A percentile compares a stretch with the other conserved stretches of the same genome.
Conservation (phyloP, 2,113 vertebrate genomes). For the Rattus rattus region DNA sequence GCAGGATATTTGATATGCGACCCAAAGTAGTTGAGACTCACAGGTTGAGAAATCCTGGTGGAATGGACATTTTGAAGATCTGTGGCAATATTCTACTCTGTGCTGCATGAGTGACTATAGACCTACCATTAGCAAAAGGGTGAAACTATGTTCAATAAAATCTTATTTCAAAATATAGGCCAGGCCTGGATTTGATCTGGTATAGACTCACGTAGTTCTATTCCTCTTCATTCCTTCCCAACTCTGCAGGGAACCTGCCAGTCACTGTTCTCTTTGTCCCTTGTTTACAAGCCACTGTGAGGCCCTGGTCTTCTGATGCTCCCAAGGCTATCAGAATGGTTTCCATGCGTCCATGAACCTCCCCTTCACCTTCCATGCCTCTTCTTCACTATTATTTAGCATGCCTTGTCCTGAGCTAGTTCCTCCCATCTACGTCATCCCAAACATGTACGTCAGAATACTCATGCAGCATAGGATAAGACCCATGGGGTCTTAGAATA, state of each 20-base stretch:
- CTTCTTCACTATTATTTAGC: background rate
- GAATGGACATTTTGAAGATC: background rate
- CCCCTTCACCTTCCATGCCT: background rate
- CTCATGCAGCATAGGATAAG: background rate
- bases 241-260: background rate
- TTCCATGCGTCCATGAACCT: background rate
- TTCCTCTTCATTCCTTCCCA: background rate
- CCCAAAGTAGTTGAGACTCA: background rate
- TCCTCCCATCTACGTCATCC: background rate
- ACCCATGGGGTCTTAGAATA: background rate
- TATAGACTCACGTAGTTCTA: background rate
- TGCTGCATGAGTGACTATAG: background rate
- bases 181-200: background rate
- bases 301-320: background rate
- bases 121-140: background rate
- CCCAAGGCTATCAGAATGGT: background rate
- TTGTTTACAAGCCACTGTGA: background rate
- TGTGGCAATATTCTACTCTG: background rate
- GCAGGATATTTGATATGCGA: background rate
- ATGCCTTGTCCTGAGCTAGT: background rate
- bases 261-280: background rate
- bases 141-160: background rate
- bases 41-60: background rate
- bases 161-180: slow-evolving; percentile 43
- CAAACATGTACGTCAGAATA: background rate